Percentiles rank a stretch among this genome's conserved stretches.
These are phyloP conservation scores for Merluccius polli DNA, from an alignment of 2,797 vertebrate genomes.

Conservation along the genomic window DNA sequence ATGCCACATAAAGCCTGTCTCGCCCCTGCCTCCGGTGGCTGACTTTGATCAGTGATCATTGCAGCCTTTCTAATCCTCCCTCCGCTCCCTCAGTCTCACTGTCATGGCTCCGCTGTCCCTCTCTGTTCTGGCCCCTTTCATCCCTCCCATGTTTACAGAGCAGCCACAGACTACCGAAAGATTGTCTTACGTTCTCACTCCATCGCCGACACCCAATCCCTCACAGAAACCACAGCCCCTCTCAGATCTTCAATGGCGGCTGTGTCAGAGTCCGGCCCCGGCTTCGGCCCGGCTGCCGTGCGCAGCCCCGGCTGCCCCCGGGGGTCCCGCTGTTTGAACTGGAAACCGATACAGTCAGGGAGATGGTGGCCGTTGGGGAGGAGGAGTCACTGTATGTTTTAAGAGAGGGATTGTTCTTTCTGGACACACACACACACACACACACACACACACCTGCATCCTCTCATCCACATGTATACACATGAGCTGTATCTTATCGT, in stretches of 20 bases:
- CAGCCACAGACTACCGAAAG: constrained; percentile 70
- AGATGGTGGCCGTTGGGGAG: constrained; percentile 49
- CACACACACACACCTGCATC: constrained; percentile 37
- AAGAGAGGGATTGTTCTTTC: constrained; percentile 55
- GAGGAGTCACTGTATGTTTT: constrained; percentile 51
- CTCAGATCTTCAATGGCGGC: constrained; percentile 74
- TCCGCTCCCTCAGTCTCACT: constrained; percentile 67
- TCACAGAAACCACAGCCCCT: constrained; percentile 62
- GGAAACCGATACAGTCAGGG: constrained; percentile 61
- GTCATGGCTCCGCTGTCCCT: constrained; percentile 73
- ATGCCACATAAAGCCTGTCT: constrained; percentile 48
- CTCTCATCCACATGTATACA: constrained; percentile 44
- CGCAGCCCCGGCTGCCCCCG: constrained; percentile 55
- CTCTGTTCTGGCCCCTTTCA: constrained; percentile 74
- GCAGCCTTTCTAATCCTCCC: constrained; percentile 73
- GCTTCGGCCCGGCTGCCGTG: constrained; percentile 43
- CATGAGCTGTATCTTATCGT: background rate
- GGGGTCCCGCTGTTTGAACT: constrained; percentile 70
- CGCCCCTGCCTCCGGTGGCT: constrained; percentile 70
- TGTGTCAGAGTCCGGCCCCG: constrained; percentile 61
- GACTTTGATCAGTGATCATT: constrained; percentile 78
- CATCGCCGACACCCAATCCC: constrained; percentile 70
- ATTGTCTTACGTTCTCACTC: constrained; percentile 76
- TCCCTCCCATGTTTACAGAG: constrained; percentile 75
- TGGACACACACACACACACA: background rate